A percentile compares a stretch with the other conserved stretches of the same genome.
Conservation (phyloP, 2,888 invertebrate species). For the Quadroppia sp. region DNA sequence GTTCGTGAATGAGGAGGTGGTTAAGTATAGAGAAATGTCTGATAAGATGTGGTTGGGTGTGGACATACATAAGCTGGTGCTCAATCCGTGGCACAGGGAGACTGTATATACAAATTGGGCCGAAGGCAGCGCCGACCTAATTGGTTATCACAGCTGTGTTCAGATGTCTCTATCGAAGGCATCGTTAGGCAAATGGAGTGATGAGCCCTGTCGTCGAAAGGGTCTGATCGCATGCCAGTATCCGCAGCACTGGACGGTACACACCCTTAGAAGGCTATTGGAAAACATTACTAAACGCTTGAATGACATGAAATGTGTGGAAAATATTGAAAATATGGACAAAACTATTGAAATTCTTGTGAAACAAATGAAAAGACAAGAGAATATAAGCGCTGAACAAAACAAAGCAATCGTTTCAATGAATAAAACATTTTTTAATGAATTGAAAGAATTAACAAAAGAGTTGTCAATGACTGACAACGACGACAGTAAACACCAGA, state of each 20-base stretch:
- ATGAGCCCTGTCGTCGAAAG: not conserved
- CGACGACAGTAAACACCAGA: not conserved
- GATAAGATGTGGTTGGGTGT: conserved; percentile 2
- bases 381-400: not conserved
- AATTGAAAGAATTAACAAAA: not conserved
- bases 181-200: conserved; percentile 4
- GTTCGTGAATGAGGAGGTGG: not conserved
- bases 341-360: not conserved
- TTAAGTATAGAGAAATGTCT: not conserved
- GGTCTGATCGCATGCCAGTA: not conserved
- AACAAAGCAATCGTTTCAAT: not conserved
- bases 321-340: not conserved
- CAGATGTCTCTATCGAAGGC: not conserved
- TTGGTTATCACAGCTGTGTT: conserved; percentile 14
- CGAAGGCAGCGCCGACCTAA: not conserved
- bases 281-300: not conserved
- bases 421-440: not conserved
- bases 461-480: not conserved
- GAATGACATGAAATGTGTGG: not conserved
- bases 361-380: not conserved
- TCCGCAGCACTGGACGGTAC: not conserved
- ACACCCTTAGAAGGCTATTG: not conserved
- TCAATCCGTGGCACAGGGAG: not conserved
- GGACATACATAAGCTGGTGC: not conserved
- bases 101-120: not conserved